These are phyloP conservation scores for Chesias legatella DNA, from an alignment of 2,888 invertebrate genomes.

Conservation along the genomic window DNA sequence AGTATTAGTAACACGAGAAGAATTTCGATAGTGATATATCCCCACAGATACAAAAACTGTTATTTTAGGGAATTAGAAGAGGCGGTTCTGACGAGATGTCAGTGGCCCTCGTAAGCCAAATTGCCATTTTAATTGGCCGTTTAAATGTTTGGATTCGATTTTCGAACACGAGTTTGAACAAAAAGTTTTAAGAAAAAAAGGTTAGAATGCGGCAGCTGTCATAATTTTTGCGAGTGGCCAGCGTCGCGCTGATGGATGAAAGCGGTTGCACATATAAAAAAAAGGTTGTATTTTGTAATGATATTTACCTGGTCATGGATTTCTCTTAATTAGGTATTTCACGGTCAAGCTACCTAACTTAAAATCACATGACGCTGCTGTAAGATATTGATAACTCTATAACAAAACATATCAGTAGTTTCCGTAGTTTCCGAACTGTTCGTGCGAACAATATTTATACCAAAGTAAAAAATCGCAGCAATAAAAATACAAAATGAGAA, in stretches of 20 bases:
- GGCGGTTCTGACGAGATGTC: conserved; percentile 50
- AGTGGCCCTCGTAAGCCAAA: conserved; percentile 47
- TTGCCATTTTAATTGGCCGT: conserved; percentile 64
- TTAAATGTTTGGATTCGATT: conserved; percentile 62
- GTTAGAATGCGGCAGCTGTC: conserved; percentile 28
- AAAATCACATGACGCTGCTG: no score
- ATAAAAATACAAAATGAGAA: no score
- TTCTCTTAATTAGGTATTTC: no score
- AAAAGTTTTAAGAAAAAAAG: conserved; percentile 26
- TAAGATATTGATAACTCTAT: no score
- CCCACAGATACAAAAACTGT: conserved; percentile 46
- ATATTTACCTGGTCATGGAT: no score
- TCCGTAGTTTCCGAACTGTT: no score
- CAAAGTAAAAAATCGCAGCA: no score
- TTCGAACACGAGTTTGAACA: conserved; percentile 42
- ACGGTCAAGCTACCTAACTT: no score
- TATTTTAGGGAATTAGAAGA: conserved; percentile 54
- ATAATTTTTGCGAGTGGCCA: conserved; percentile 28
- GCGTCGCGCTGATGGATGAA: conserved; percentile 22
- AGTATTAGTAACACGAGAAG: conserved; percentile 21
- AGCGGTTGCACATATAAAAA: background rate
- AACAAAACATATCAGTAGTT: no score
- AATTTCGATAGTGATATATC: conserved; percentile 27
- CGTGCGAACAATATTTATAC: no score
- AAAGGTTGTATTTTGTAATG: no score